Conservation (phyloP, 92 coral and sea anemone genomes). For the Bergia sp. region DNA sequence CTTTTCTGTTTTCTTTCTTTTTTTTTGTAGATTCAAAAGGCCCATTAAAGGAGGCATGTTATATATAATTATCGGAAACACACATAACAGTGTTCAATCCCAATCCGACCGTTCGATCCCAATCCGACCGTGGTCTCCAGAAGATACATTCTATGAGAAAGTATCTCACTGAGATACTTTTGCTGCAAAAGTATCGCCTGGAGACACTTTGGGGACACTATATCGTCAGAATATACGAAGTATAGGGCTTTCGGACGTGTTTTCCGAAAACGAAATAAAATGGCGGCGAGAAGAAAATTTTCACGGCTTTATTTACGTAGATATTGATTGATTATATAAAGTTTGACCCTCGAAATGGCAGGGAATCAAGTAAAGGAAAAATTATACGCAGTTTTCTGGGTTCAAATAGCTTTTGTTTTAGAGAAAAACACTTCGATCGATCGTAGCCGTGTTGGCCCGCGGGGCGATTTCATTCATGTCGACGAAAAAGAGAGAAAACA, state of each 20-base stretch:
- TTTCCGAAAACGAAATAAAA: neutral
- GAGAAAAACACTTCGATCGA: too few species aligned
- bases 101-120: neutral
- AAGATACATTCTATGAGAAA: neutral
- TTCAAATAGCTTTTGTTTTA: neutral
- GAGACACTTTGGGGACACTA: neutral
- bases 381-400: neutral
- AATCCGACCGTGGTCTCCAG: neutral
- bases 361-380: neutral
- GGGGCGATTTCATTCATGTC: too few species aligned
- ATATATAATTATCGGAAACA: neutral
- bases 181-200: neutral
- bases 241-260: neutral
- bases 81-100: neutral
- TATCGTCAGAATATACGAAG: neutral
- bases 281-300: neutral
- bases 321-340: neutral
- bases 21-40: neutral
- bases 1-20: neutral
- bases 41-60: neutral
- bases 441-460: neutral
- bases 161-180: neutral
- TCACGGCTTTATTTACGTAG: neutral
- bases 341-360: neutral
- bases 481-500: too few species aligned